Evolutionary conservation across 2,888 invertebrate genomes (phyloP), one percentile per base, ranked within the genome.

Genomic region (Caradrina kadenii): DNA sequence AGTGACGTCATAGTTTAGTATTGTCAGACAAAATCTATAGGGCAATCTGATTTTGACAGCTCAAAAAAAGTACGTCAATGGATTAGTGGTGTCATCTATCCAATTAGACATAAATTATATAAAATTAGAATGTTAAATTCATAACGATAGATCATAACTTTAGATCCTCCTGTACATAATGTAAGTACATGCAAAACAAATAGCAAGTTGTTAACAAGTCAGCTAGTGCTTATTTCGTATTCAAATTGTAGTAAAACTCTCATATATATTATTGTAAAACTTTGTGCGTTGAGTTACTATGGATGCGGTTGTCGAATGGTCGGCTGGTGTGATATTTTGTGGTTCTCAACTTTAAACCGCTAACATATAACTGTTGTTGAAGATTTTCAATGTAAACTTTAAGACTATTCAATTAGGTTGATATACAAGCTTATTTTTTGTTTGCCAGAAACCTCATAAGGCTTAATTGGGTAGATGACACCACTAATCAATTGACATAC

Each of bases 241-340:
- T 65, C 63, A 67, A 76, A 76, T 45, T 64, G 54, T 54, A 66
- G 61, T 74, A 67, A 66, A 73, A 80, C n/a, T 77, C 72, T 80
- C 66, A 56, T 69, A 70, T 69, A 73, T 76, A 45, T 58, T 71
- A 65, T 76, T 73, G 63, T 69, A 63, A 69, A 82, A 76, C 61
- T 76, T 73, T 10, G 48, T 54, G 49, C 21, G 56, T 62, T 10
- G 1, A 49, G 22, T 48, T 54, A 67, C 10, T 49, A 50, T 39
- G 15, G 39, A 35, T 21, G 59, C 10, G 65, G 80, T 73, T 59
- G 17, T 58, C 10, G 42, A 76, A 82, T 66, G 65, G 60, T 63
- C 56, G 63, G 8, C 68, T 5, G 22, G 61, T 22, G 65, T 39
- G 58, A 70, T 60, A 80, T 76, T 59, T 42, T 62, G 68, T 48